These are phyloP conservation scores for Penaeus indicus DNA, from an alignment of 1,140 invertebrate species.

Conservation along the genomic window DNA sequence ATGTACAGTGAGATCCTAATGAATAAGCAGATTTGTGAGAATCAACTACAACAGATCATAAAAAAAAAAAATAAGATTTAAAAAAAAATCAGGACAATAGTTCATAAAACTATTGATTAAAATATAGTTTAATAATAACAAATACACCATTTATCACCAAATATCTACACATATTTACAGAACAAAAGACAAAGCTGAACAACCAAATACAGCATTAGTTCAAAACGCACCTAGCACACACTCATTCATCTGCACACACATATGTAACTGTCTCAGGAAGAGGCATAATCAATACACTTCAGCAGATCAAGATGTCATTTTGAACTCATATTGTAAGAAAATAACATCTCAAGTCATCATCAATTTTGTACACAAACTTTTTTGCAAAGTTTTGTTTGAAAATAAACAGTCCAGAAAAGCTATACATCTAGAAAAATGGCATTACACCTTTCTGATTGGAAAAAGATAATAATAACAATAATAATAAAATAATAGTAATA, in stretches of 20 bases:
- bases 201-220: constrained; percentile 30
- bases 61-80: not conserved
- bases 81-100: constrained; percentile 20
- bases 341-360: constrained; percentile 35
- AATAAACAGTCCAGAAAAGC: constrained; percentile 48
- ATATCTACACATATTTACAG: constrained; percentile 51
- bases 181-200: constrained; percentile 45
- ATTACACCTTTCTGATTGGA: constrained; percentile 31
- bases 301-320: not conserved
- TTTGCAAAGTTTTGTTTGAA: not conserved
- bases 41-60: constrained; percentile 50
- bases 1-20: constrained; percentile 56
- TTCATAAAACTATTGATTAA: constrained; percentile 27
- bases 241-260: not conserved
- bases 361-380: constrained; percentile 10
- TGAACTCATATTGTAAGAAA: constrained; percentile 32
- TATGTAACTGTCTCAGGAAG: not conserved
- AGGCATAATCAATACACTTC: constrained; percentile 1
- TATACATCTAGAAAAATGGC: not conserved
- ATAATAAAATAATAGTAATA: not conserved
- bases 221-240: constrained; percentile 16
- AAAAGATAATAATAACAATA: not conserved
- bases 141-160: constrained; percentile 49
- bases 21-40: constrained; percentile 44
- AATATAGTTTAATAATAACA: constrained; percentile 20